Percentiles rank a stretch among this genome's conserved stretches.
Evolutionary conservation across 1,140 invertebrate genomes (phyloP).

Genomic region (Lucilia sericata): DNA sequence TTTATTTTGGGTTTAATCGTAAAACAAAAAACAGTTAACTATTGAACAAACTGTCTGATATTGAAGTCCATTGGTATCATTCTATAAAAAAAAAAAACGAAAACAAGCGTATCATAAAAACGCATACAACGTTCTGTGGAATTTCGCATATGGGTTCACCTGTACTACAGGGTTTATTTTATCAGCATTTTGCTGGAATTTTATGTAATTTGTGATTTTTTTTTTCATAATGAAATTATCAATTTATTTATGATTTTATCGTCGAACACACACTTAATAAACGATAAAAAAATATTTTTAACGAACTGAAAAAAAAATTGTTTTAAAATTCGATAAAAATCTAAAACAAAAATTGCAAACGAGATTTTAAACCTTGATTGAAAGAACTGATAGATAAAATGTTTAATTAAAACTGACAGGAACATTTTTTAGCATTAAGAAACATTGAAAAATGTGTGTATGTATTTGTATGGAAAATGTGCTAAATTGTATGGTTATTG

Average conservation of each 20-base stretch:
- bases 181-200: background rate
- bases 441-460: background rate
- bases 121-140: background rate
- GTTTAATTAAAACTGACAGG: background rate
- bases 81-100: background rate
- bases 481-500: background rate
- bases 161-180: background rate
- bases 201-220: background rate
- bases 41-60: background rate
- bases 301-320: background rate
- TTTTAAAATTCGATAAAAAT: conserved; percentile 8
- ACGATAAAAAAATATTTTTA: background rate
- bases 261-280: background rate
- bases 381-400: background rate
- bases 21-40: too few species aligned
- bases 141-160: background rate
- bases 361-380: conserved; percentile 5
- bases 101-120: conserved; percentile 10
- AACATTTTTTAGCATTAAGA: background rate
- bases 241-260: background rate
- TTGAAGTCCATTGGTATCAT: background rate
- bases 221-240: conserved; percentile 6
- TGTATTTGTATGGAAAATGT: too few species aligned
- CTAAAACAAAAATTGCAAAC: background rate
- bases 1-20: background rate